Evolutionary conservation across 2,888 invertebrate genomes (phyloP), one percentile per base, ranked within the genome.

Genomic region (Parnassius glacialis): DNA sequence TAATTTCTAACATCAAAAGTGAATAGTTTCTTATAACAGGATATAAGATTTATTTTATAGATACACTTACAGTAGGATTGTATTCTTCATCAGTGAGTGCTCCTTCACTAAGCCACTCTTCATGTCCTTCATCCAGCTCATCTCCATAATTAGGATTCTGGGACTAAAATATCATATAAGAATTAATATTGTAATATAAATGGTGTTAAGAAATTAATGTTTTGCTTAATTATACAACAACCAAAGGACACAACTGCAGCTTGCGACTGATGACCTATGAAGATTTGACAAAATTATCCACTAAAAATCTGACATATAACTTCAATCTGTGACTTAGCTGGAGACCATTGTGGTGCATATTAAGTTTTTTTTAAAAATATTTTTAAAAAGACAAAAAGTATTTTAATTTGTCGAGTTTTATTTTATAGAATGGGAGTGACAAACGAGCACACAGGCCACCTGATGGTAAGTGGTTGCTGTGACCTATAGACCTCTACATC

Each of bases 81-180:
- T 72, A 81, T 47, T 90, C 90, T 59, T 90, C 89, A 64, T 90
- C 90, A 0, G 90, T 90, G 0, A 89, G 77, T 0, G 82, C 72
- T 0, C 74, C 89, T 44, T 89, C 90, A 42, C 88, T 89, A 3
- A 90, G 80, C 90, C 90, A 90, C 66, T 90, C 89, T 60, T 89
- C 89, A 13, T 89, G 87, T 0, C 83, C 84, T 2, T 87, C 84
- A 0, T 83, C 83, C 65, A 81, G 56, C 13, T 71, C 71, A 9
- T 70, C 72, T 7, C 16, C 61, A 12, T 10, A 42, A 9, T 65
- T 68, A 3, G 61, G 62, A 9, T 63, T 65, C 48, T 68, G 65
- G 9, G 65, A 42, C 48, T 54, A 34, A n/a, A 57, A 54, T 44
- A 45, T n/a, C 0, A 51, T 0, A 10, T 12, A 34, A 16, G 2